A percentile compares a stretch with the other conserved stretches of the same genome.
Evolutionary conservation across 2,113 vertebrate genomes (phyloP).

Genomic region (Oenanthe melanoleuca): DNA sequence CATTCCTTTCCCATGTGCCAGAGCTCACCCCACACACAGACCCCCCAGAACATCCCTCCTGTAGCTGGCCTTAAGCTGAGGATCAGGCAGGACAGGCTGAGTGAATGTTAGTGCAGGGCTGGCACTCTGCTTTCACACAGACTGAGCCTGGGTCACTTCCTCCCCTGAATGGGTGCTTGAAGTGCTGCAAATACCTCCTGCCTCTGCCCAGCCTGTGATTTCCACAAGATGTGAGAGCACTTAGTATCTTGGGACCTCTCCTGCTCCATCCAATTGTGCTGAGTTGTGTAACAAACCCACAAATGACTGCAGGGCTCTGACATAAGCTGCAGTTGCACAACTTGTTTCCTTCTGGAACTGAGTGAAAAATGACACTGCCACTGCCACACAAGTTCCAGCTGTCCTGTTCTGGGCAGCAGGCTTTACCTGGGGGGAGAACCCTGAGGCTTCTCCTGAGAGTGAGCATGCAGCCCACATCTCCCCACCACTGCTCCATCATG

Average conservation of each 20-base stretch:
- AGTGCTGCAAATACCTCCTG: neutral
- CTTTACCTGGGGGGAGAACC: neutral
- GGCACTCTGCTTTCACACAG: neutral
- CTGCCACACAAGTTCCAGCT: neutral
- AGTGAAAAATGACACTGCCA: rapidly evolving
- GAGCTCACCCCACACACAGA: neutral
- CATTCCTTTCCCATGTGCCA: neutral
- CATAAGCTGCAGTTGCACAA: neutral
- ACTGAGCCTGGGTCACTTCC: rapidly evolving
- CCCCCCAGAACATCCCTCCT: neutral
- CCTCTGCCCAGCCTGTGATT: neutral
- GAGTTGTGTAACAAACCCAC: neutral
- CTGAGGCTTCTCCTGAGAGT: neutral
- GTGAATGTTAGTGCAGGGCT: no score
- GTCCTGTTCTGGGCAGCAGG: neutral
- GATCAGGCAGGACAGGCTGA: neutral
- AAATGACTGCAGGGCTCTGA: neutral
- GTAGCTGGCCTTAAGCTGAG: neutral
- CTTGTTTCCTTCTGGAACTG: neutral
- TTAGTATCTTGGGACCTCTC: neutral
- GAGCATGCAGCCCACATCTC: neutral
- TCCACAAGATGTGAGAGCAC: neutral
- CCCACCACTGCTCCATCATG: neutral
- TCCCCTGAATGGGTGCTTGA: neutral
- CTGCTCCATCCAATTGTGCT: neutral